Evolutionary conservation across 1,140 invertebrate genomes (phyloP).

Genomic region (Drosophila nigrodunni): DNA sequence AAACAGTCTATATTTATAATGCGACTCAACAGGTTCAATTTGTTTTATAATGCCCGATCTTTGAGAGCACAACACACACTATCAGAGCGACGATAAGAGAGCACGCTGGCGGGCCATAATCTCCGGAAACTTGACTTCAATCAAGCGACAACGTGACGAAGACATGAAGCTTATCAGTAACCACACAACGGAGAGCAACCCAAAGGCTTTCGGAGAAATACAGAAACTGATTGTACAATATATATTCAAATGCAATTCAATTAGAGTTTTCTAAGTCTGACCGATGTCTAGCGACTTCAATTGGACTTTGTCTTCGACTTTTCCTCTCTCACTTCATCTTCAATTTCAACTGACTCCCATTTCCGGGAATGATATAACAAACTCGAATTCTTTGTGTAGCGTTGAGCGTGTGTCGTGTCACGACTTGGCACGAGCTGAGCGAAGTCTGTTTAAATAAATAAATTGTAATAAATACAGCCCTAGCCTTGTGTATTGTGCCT

Average conservation of each 20-base stretch:
- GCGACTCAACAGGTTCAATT: constrained; percentile 10
- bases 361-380: constrained; percentile 22
- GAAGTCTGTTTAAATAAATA: background rate
- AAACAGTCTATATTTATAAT: constrained; percentile 21
- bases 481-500: background rate
- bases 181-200: constrained; percentile 19
- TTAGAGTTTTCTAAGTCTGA: constrained; percentile 46
- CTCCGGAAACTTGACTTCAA: constrained; percentile 41
- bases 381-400: background rate
- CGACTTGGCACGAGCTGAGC: background rate
- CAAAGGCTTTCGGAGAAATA: constrained; percentile 26
- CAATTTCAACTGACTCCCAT: constrained; percentile 10
- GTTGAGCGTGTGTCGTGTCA: constrained; percentile 5
- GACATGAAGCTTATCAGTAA: constrained; percentile 58
- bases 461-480: no score
- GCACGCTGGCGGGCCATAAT: constrained; percentile 20
- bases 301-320: background rate
- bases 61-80: background rate
- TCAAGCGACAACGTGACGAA: constrained; percentile 29
- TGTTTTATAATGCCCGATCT: constrained; percentile 23
- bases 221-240: constrained; percentile 64
- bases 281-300: constrained; percentile 12
- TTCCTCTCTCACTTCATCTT: background rate
- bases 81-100: constrained; percentile 30
- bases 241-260: constrained; percentile 41